Percentiles rank a stretch among this genome's conserved stretches.
These are phyloP conservation scores for Euplagia quadripunctaria DNA, from an alignment of 2,888 invertebrate species.

Conservation along the genomic window DNA sequence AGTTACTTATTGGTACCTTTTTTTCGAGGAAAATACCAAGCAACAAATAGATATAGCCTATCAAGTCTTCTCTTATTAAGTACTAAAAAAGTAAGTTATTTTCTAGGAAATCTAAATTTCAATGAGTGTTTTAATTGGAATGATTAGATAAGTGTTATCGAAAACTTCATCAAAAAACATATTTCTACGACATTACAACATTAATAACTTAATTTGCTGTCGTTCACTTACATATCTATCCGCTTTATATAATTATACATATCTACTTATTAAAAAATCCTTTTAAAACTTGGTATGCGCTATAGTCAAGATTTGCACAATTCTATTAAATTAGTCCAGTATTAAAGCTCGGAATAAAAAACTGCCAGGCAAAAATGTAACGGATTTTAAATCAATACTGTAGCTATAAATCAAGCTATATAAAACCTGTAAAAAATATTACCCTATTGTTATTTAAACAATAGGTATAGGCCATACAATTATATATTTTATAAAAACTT, in stretches of 20 bases:
- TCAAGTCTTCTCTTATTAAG: no score
- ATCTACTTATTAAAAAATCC: not conserved
- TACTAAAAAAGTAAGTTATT: not conserved
- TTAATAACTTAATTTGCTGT: not conserved
- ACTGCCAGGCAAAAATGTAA: not conserved
- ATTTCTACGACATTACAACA: not conserved
- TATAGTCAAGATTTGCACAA: not conserved
- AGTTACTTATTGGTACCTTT: not conserved
- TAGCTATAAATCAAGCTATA: no score
- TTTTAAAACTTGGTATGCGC: not conserved
- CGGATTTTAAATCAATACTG: not conserved
- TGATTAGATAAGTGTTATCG: no score
- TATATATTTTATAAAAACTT: no score
- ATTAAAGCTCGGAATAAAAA: no score
- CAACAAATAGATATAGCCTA: not conserved
- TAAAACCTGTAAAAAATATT: no score
- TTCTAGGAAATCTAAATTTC: not conserved
- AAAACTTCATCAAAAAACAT: no score
- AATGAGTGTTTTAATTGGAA: not conserved
- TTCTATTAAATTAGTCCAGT: not conserved
- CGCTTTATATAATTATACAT: not conserved
- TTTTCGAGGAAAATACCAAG: not conserved
- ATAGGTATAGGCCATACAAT: no score
- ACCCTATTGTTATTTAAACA: no score
- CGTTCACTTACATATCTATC: not conserved